Evolutionary conservation across 2,113 vertebrate species (phyloP), one percentile per base, ranked within the genome.

Genomic region (Marmota monax): DNA sequence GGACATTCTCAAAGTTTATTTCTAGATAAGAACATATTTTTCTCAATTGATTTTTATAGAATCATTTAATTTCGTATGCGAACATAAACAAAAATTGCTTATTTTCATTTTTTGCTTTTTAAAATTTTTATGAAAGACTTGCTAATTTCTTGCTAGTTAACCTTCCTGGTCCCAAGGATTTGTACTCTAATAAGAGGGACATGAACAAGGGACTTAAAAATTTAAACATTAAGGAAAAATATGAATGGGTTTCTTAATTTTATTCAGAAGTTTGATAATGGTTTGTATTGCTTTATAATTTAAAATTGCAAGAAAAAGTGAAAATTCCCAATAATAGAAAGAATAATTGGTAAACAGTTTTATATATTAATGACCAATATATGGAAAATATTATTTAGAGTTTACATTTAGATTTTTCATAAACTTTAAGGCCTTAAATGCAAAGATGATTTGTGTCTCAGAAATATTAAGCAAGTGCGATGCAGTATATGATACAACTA

Each of bases 101-200:
- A n/a, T 90, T 97, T 95, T 95, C 88, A 72, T 84, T 53, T 87
- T 29, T 89, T 45, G 45, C 45, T 61, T 76, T 85, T 92, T 96
- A 77, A n/a, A 56, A 18, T 96, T 94, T 25, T 95, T 96, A 87
- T n/a, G 78, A 84, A 96, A 95, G 29, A 53, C 22, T 95, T 94
- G 25, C 86, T 97, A 96, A 95, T 89, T 96, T 82, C 79, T 93
- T 92, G 82, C 82, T 79, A 96, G 45, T 93, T 90, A 97, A 90
- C 95, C 2, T 37, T 96, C 58, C 77, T 91, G 79, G 94, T 73
- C 39, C 88, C 42, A 84, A 92, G 58, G 78, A 92, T 97, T 96
- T 92, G 58, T 11, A 69, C 17, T 95, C 4, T 74, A 87, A 73
- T 73, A 56, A 27, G 53, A 78, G 45, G 42, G 70, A 95, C 79